Percentiles rank a stretch among this genome's conserved stretches.
Conservation (phyloP, 2,888 invertebrate genomes). For the Patella ulyssiponensis region DNA sequence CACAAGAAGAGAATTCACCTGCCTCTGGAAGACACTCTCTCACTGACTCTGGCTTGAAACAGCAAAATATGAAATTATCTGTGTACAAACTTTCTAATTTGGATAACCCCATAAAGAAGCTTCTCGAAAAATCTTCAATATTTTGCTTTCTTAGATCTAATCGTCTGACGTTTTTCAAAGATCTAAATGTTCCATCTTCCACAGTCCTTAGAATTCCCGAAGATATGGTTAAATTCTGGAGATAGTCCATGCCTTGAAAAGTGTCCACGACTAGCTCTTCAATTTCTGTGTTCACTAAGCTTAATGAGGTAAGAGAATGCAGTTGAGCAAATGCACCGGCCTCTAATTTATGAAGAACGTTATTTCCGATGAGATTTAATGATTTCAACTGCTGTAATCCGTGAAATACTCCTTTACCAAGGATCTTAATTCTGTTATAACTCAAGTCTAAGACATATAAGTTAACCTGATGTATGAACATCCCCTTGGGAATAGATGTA, state of each 20-base stretch:
- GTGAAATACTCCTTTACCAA: background rate
- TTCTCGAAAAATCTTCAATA: conserved; percentile 8
- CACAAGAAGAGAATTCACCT: conserved; percentile 42
- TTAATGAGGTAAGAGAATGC: background rate
- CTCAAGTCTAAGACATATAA: conserved; percentile 19
- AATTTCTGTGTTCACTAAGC: conserved; percentile 11
- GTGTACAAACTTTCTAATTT: conserved; percentile 21
- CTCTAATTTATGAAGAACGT: background rate
- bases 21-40: conserved; percentile 30
- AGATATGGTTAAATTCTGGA: background rate
- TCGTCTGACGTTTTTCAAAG: background rate
- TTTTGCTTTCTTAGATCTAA: conserved; percentile 5
- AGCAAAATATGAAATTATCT: conserved; percentile 22
- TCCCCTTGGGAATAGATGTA: background rate
- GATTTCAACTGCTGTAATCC: conserved; percentile 11
- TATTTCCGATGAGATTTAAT: conserved; percentile 18
- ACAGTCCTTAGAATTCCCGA: background rate
- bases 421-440: conserved; percentile 12
- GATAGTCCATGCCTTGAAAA: conserved; percentile 6
- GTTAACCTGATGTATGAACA: background rate
- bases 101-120: conserved; percentile 9
- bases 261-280: background rate
- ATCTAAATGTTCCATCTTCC: conserved; percentile 9
- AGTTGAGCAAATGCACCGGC: background rate
- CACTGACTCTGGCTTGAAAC: conserved; percentile 18